Evolutionary conservation across 2,888 invertebrate genomes (phyloP).

Genomic region (Drosophila prostipennis): DNA sequence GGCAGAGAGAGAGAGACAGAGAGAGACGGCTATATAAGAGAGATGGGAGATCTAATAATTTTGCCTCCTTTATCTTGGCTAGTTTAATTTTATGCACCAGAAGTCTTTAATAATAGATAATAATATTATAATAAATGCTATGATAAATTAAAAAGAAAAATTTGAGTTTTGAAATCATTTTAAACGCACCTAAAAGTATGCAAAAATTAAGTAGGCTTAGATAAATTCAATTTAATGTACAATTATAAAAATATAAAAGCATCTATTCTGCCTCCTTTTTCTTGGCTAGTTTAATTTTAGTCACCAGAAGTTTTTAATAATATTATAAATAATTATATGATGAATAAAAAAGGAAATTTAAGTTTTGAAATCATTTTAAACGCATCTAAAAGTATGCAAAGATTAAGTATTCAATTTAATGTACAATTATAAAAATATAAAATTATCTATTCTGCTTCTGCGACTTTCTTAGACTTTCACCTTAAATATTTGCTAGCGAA

Average conservation of each 20-base stretch:
- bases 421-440: not conserved
- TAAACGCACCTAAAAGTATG: not conserved
- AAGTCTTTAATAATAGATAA: not conserved
- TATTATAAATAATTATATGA: too few species aligned
- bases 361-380: not conserved
- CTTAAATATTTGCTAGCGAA: slow-evolving; percentile 20
- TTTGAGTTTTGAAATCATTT: not conserved
- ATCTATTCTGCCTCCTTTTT: not conserved
- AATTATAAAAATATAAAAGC: too few species aligned
- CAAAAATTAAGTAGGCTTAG: not conserved
- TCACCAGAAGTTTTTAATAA: not conserved
- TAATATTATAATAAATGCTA: not conserved
- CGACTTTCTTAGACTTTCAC: slow-evolving; percentile 3
- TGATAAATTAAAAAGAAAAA: not conserved
- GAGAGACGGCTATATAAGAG: not conserved
- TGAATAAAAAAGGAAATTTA: not conserved
- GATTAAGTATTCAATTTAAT: too few species aligned
- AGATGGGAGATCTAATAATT: not conserved
- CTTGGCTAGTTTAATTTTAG: not conserved
- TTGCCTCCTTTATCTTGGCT: not conserved
- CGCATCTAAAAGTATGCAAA: too few species aligned
- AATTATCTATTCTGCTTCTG: not conserved
- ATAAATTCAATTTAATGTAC: too few species aligned
- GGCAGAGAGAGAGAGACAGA: not conserved
- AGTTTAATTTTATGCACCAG: not conserved